Evolutionary conservation across 2,113 vertebrate genomes (phyloP), one percentile per base, ranked within the genome.

Genomic region (Pseudopipra pipra): DNA sequence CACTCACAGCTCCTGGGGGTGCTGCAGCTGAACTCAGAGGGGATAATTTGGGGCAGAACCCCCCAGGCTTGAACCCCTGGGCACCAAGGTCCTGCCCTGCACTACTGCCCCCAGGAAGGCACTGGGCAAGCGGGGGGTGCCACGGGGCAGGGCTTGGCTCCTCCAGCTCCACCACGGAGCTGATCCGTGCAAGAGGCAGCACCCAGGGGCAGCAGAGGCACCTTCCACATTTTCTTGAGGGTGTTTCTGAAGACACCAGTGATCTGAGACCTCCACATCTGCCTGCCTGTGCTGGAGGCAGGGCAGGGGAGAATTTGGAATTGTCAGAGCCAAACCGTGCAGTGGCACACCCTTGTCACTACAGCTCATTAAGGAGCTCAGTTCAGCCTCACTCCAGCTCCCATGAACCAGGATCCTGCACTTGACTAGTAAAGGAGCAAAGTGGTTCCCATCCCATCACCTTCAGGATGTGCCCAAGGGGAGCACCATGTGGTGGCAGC

Each of bases 51-150:
- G 31, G 55, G 58, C 49, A 87, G 52, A 87, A 54, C 6, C 6
- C 27, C 22, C 37, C 33, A 14, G 44, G 54, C 21, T 39, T 24
- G 6, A 77, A 22, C 13, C 65, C 24, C 7, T 15, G 24, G 31
- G 51, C 35, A 58, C 47, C 49, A 28, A 15, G 5, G 17, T 63
- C 43, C 44, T 44, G 56, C 21, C 44, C 51, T 43, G 2, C 31
- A 27, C 11, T 7, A 12, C 3, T 5, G 3, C 16, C 27, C 11
- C 4, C 4, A 21, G 13, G 35, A 31, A 37, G 71, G 66, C 16
- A 6, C 37, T 46, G 37, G 51, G 55, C 0, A 0, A 41, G 39
- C 6, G 2, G 85, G 35, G 7, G 1, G 1, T 21, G 7, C 11
- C 61, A 12, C 22, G 11, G 33, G 24, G 59, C 54, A 49, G 31